These are phyloP conservation scores for Calosoma granatense DNA, from an alignment of 1,140 invertebrate genomes.

Conservation along the genomic window DNA sequence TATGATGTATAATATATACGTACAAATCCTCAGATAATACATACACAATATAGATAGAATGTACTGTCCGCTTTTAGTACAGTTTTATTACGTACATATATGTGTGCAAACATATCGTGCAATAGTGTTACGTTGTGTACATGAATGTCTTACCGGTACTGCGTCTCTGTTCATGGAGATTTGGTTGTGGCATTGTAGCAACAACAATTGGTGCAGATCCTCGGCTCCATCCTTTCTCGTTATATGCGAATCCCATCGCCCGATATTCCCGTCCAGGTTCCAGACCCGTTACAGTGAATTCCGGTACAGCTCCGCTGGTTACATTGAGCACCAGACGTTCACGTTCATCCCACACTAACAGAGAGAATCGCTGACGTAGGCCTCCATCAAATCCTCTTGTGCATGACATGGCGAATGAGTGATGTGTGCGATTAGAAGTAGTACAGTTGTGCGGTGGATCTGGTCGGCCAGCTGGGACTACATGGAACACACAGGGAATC, in stretches of 20 bases:
- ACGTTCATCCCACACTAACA: slow-evolving; percentile 18
- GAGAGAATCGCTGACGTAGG: slow-evolving; percentile 40
- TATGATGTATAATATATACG: neutral
- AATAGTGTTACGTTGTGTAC: too few relatives aligned
- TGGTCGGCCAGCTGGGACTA: slow-evolving; percentile 44
- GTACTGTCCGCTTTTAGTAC: neutral
- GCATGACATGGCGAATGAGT: slow-evolving; percentile 39
- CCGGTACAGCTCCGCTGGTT: slow-evolving; percentile 22
- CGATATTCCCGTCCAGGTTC: slow-evolving; percentile 37
- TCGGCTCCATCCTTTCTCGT: slow-evolving; percentile 42
- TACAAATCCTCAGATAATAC: neutral
- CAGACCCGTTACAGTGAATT: slow-evolving; percentile 33
- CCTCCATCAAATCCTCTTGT: slow-evolving; percentile 40
- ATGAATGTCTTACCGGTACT: neutral
- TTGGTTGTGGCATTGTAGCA: slow-evolving; percentile 27
- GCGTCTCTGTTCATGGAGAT: slow-evolving; percentile 31
- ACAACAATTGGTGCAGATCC: slow-evolving; percentile 20
- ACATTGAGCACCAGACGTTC: slow-evolving; percentile 20
- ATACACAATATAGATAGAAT: neutral
- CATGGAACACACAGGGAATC: slow-evolving; percentile 43
- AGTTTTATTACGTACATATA: neutral
- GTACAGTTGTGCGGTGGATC: slow-evolving; percentile 41
- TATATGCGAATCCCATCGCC: slow-evolving; percentile 43
- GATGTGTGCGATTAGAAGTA: slow-evolving; percentile 38
- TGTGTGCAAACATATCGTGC: neutral